These are phyloP conservation scores for Amazona guildingii DNA, from an alignment of 2,113 vertebrate genomes.

Conservation along the genomic window DNA sequence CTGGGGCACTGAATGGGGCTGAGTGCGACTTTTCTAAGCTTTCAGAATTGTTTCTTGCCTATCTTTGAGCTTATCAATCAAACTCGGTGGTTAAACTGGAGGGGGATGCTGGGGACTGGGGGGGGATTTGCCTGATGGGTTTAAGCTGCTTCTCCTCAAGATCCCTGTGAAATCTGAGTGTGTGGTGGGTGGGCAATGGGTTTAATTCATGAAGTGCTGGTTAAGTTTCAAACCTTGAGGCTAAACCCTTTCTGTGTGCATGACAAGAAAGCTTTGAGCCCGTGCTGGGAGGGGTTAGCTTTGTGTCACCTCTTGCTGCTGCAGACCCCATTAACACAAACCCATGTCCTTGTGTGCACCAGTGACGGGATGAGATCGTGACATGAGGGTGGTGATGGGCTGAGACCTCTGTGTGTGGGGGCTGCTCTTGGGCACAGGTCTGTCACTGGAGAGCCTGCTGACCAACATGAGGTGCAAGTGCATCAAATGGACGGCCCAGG, in stretches of 20 bases:
- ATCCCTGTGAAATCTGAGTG: rapidly evolving
- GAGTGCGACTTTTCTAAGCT: rapidly evolving
- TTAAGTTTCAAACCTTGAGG: neutral
- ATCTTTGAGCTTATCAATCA: neutral
- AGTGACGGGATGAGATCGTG: neutral
- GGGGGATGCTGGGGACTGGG: rapidly evolving
- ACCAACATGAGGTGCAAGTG: constrained; percentile 62
- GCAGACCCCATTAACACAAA: neutral
- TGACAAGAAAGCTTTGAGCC: neutral
- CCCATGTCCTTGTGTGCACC: rapidly evolving
- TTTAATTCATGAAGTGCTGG: rapidly evolving
- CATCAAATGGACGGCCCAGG: constrained; percentile 25
- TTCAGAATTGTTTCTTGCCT: neutral
- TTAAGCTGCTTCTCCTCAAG: neutral
- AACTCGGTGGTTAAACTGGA: neutral
- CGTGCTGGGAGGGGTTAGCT: neutral
- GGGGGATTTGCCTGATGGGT: neutral
- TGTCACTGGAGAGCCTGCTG: constrained; percentile 57
- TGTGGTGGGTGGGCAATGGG: rapidly evolving
- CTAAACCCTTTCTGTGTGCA: rapidly evolving
- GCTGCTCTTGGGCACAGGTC: neutral
- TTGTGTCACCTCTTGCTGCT: neutral
- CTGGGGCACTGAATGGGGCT: rapidly evolving
- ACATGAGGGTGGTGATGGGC: no score
- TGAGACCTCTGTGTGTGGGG: neutral